These are phyloP conservation scores for Limnephilus lunatus DNA, from an alignment of 2,888 invertebrate species.

Conservation along the genomic window DNA sequence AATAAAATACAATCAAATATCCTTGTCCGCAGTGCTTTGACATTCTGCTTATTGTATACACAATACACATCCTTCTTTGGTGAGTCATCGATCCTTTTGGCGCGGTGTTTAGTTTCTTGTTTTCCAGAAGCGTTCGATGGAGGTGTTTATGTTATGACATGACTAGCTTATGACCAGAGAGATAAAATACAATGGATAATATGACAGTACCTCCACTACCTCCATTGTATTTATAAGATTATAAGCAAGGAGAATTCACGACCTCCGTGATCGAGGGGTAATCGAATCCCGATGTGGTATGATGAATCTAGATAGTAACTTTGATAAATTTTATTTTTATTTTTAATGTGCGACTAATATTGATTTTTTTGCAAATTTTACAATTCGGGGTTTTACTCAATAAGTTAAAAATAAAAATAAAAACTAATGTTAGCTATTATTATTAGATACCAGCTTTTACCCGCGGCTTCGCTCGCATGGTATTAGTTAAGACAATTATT, in stretches of 20 bases:
- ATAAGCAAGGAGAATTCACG: neutral
- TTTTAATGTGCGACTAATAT: too few species aligned
- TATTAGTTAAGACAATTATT: too few species aligned
- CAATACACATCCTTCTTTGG: neutral
- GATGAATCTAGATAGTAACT: too few species aligned
- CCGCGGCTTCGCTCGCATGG: too few species aligned
- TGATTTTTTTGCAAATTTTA: too few species aligned
- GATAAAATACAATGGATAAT: neutral
- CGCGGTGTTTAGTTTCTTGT: neutral
- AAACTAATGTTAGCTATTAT: too few species aligned
- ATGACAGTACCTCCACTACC: neutral
- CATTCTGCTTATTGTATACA: neutral
- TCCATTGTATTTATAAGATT: neutral
- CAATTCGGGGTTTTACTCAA: too few species aligned
- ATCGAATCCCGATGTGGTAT: too few species aligned
- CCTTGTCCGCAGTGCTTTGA: neutral
- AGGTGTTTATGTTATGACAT: neutral
- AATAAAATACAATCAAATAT: neutral
- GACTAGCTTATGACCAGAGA: neutral
- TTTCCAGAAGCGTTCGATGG: neutral
- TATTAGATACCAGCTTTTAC: too few species aligned
- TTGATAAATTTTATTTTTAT: too few species aligned
- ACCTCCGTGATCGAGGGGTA: too few species aligned
- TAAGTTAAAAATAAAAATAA: too few species aligned
- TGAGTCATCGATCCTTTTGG: neutral